Evolutionary conservation across 1,140 invertebrate genomes (phyloP).

Genomic region (Anastrepha ludens): DNA sequence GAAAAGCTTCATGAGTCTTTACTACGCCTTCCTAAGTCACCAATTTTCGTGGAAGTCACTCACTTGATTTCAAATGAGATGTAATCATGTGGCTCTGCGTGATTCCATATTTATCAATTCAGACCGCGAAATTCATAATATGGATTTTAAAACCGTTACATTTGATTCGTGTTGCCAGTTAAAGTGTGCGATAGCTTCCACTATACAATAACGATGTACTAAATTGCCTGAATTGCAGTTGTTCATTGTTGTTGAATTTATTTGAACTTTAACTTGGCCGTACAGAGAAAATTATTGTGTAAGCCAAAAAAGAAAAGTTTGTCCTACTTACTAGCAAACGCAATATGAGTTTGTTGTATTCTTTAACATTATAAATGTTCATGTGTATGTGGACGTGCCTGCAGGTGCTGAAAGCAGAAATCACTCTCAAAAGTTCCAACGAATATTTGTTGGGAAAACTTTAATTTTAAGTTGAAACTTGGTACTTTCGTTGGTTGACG

Average conservation of each 20-base stretch:
- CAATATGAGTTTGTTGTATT: background rate
- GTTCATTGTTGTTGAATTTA: slow-evolving; percentile 20
- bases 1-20: no score
- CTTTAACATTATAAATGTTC: background rate
- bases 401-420: background rate
- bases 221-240: background rate
- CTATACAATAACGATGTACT: background rate
- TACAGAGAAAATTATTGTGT: slow-evolving; percentile 12
- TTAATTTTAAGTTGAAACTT: slow-evolving; percentile 39
- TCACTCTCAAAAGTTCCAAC: background rate
- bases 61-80: no score
- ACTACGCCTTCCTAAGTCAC: no score
- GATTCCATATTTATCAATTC: no score
- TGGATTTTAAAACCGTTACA: no score
- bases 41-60: no score
- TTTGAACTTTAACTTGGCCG: slow-evolving; percentile 3
- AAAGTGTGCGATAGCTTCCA: no score
- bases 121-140: no score
- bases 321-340: background rate
- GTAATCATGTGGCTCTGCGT: no score
- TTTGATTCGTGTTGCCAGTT: no score
- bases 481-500: background rate
- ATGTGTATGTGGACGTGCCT: background rate
- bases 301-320: slow-evolving; percentile 12
- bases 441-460: background rate